Base-by-base conservation (phyloP, 2,888 invertebrate species). In the Hyalella azteca region DNA sequence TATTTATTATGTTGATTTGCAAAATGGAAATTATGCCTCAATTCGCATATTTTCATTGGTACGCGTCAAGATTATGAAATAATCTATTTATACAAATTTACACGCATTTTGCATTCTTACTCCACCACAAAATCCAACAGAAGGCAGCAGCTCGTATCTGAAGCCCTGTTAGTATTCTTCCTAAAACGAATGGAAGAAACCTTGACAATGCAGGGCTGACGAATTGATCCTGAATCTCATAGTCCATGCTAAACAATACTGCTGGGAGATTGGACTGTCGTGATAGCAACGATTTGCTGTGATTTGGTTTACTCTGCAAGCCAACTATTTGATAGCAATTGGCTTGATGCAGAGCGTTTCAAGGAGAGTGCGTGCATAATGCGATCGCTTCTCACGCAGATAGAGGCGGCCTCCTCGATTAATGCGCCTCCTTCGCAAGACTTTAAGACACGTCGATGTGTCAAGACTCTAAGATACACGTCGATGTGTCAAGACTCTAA, bases 381-480 rank as follows among this genome's bases (percentile, higher is more conserved):
- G 66, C 36, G 66, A 66, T 66, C 36, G 66, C 36, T 66, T 66
- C 66, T 66, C n/a, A 66, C 66, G 66, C 66, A 66, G 36, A 66
- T 66, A 36, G 29, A 66, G 66, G 66, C 32, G 29, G 15, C 36
- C 19, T 36, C 36, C 2, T 15, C n/a, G 66, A 29, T 29, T 66
- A 66, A 66, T 66, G 66, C 36, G 32, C 66, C 66, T n/a, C 29
- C 54, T 26, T 54, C 54, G n/a, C n/a, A n/a, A n/a, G n/a, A n/a
- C n/a, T n/a, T n/a, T n/a, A n/a, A n/a, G n/a, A n/a, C n/a, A n/a
- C n/a, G n/a, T n/a, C n/a, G n/a, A n/a, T n/a, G n/a, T n/a, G n/a
- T n/a, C n/a, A n/a, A n/a, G n/a, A n/a, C n/a, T n/a, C n/a, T n/a
- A n/a, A n/a, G n/a, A n/a, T n/a, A n/a, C n/a, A n/a, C n/a, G n/a